A percentile compares a stretch with the other conserved stretches of the same genome.
Conservation (phyloP, 1,140 invertebrate genomes). For the Choristoneura fumiferana region DNA sequence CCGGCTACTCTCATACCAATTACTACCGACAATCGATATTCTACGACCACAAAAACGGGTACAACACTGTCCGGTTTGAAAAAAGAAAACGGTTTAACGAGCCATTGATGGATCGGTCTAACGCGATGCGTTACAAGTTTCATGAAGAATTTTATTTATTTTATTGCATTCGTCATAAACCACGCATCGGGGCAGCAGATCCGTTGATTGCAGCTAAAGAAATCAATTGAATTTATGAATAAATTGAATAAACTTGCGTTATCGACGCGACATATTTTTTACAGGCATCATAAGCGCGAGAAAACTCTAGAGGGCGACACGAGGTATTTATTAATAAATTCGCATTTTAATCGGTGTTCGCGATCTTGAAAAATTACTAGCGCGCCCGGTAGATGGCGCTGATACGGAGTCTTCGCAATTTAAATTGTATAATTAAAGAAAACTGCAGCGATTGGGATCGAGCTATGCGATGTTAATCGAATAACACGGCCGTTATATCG, state of each 20-base stretch:
- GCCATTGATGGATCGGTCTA: conserved; percentile 69
- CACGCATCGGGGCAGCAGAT: conserved; percentile 17
- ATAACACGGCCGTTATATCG: conserved; percentile 41
- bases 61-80: conserved; percentile 59
- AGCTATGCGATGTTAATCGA: conserved; percentile 47
- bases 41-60: conserved; percentile 41
- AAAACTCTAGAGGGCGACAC: conserved; percentile 30
- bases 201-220: conserved; percentile 35
- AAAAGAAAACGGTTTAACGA: conserved; percentile 61
- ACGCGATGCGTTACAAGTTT: conserved; percentile 47
- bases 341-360: conserved; percentile 47
- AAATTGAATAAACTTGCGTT: conserved; percentile 50
- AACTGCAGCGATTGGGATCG: conserved; percentile 60
- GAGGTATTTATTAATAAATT: conserved; percentile 44
- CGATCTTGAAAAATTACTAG: conserved; percentile 60
- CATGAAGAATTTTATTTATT: conserved; percentile 37
- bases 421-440: conserved; percentile 75
- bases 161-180: conserved; percentile 33
- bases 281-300: conserved; percentile 34
- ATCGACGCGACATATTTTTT: conserved; percentile 47
- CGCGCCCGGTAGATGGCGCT: conserved; percentile 46
- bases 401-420: conserved; percentile 51
- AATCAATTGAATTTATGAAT: conserved; percentile 59
- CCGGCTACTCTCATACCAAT: conserved; percentile 69
- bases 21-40: conserved; percentile 62